phyloP scores from a whole-genome alignment of 1,140 invertebrate species.

The Achroia grisella region DNA sequence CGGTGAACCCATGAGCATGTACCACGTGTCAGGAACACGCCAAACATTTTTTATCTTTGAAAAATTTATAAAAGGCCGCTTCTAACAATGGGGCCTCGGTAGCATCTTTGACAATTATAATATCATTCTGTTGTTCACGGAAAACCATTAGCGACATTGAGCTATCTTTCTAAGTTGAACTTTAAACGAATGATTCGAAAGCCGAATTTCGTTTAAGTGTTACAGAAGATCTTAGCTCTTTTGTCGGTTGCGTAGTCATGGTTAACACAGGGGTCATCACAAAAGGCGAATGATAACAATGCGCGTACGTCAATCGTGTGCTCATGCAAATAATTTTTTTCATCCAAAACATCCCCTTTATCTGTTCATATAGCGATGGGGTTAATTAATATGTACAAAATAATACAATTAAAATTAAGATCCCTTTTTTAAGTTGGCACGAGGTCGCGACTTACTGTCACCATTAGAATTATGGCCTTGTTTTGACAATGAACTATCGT shows the following conservation, averaged over 20 bases:
- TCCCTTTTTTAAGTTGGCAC: slow-evolving; percentile 59
- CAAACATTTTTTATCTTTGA: slow-evolving; percentile 72
- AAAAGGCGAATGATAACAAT: slow-evolving; percentile 71
- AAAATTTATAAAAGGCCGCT: slow-evolving; percentile 68
- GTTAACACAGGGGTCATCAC: slow-evolving; percentile 72
- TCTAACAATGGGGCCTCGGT: slow-evolving; percentile 64
- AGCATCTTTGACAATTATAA: slow-evolving; percentile 74
- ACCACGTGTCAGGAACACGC: slow-evolving; percentile 69
- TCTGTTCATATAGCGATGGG: slow-evolving; percentile 61
- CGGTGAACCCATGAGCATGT: slow-evolving; percentile 53
- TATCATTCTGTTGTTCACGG: slow-evolving; percentile 35
- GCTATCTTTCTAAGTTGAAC: slow-evolving; percentile 33
- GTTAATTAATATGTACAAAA: slow-evolving; percentile 72
- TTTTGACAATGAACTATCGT: slow-evolving; percentile 51
- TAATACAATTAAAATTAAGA: slow-evolving; percentile 69
- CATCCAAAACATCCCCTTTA: slow-evolving; percentile 65
- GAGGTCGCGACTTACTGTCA: slow-evolving; percentile 64
- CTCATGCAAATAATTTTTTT: slow-evolving; percentile 73
- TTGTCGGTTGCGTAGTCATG: slow-evolving; percentile 28
- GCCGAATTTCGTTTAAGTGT: slow-evolving; percentile 30
- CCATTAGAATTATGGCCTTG: slow-evolving; percentile 60
- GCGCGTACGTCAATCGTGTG: slow-evolving; percentile 68
- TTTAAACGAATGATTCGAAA: slow-evolving; percentile 32
- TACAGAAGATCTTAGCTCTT: slow-evolving; percentile 30
- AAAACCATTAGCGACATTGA: slow-evolving; percentile 35